Base-by-base conservation (phyloP, 1,140 invertebrate species). In the Bombus confusus region DNA sequence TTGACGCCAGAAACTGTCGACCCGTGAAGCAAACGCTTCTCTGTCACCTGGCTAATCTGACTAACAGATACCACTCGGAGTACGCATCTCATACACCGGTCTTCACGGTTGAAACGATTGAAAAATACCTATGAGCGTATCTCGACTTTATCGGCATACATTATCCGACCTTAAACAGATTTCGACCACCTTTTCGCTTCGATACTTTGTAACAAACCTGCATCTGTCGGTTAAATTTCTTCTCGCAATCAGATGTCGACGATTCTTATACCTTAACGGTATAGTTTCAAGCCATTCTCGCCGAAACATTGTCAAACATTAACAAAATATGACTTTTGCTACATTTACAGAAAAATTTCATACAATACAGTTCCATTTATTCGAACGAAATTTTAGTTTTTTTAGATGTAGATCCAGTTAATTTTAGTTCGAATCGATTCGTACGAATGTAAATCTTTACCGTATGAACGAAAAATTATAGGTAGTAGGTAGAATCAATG, bases 1-100 rank as follows among this genome's bases (percentile, higher is more conserved):
- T 71, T 57, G 43, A 83, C 74, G 81, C 43, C 43, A 77, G 74
- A 57, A 66, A 37, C 43, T 59, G 74, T 41, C 66, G 41, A 68
- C 34, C 47, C 64, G 37, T 83, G 43, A 83, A 69, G 34, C 47
- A 43, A 59, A 43, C 37, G 84, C 37, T 39, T 69, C 41, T 57
- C 62, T 84, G 69, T 87, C 88, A 90, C 85, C 85, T 90, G 88
- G 77, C 62, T 90, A 83, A 90, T 90, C 80, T 83, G 87, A 90
- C 87, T 87, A 89, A 86, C 88, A 87, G 86, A 90, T 89, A 73
- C 39, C 59, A 41, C 71, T 47, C 34, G 73, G n/a, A 62, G 64
- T 31, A 88, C 82, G 78, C 82, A 77, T 88, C 80, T 66, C 66
- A 31, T 28, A 77, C 83, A 69, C 37, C 75, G 37, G 57, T 37